Evolutionary conservation across 1,140 invertebrate genomes (phyloP), one percentile per base, ranked within the genome.

Genomic region (Amyelois transitella): DNA sequence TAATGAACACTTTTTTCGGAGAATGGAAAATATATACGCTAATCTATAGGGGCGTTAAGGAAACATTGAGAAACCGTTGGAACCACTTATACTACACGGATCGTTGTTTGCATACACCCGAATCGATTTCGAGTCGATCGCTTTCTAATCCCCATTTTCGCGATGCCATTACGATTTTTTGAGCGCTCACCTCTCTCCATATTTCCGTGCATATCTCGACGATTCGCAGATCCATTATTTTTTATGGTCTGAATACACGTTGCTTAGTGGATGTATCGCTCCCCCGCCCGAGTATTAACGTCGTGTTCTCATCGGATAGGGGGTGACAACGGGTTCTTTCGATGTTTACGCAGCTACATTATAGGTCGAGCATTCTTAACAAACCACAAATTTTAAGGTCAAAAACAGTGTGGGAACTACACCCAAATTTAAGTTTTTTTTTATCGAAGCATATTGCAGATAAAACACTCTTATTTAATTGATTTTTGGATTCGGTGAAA

Each of bases 221-320:
- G 81, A 87, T 87, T 87, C 76, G 75, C 70, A 87, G 80, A 86
- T 84, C 81, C 84, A 87, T 87, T 87, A 87, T 87, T 87, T 87
- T 87, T 87, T 87, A 87, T 86, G 72, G 79, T 67, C 69, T 66
- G 77, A 86, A 80, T 81, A 87, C 79, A 87, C 74, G 77, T 62
- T 72, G 78, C 73, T 82, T 81, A 83, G 72, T 73, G 65, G 58
- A 74, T 64, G 69, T 69, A 59, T 59, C 75, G 62, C 74, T 21
- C 72, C 75, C 74, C 64, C 69, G 62, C 69, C 65, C 59, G 64
- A 61, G 62, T 69, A 70, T 68, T 75, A 71, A 69, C 69, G 71
- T 67, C 56, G 73, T 55, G 63, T 52, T 66, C 55, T 43, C 62
- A 53, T 66, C 54, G 49, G 19, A 56, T 51, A 53, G 62, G 62